Percentiles rank a stretch among this genome's conserved stretches.
Conservation (phyloP, 2,113 vertebrate genomes). For the Nannospalax galili region DNA sequence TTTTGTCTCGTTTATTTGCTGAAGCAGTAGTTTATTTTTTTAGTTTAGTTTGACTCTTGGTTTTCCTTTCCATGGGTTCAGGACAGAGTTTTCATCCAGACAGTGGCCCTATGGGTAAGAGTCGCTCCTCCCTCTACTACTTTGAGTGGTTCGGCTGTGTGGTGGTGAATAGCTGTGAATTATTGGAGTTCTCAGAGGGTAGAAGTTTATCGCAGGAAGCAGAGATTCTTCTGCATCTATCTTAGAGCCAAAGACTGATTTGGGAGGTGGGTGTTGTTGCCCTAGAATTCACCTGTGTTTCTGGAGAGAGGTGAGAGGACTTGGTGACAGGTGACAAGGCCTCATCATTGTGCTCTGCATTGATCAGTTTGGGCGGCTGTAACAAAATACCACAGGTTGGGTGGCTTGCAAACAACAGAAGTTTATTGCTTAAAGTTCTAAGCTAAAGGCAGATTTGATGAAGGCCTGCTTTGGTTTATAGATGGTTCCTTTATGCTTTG, state of each 20-base stretch:
- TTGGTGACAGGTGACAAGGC: fast-evolving
- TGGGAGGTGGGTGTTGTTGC: fast-evolving
- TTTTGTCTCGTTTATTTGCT: not conserved
- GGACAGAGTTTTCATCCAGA: not conserved
- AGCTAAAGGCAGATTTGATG: not conserved
- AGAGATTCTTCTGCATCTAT: too few species aligned
- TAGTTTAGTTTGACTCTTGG: not conserved
- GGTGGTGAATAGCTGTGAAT: not conserved
- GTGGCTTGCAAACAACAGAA: not conserved
- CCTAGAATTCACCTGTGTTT: not conserved
- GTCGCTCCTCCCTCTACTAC: too few species aligned
- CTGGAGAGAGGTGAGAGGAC: not conserved
- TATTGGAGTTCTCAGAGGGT: too few species aligned
- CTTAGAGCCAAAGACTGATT: not conserved
- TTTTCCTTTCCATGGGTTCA: not conserved
- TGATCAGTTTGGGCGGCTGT: not conserved
- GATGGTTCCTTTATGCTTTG: not conserved
- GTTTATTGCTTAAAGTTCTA: not conserved
- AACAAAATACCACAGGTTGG: too few species aligned
- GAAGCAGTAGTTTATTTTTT: not conserved
- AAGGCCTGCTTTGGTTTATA: not conserved
- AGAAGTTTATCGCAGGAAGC: not conserved
- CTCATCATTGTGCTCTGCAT: not conserved
- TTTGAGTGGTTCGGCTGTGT: not conserved
- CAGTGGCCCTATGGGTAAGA: not conserved